phyloP scores from a whole-genome alignment of 1,140 invertebrate genomes.

The Heliconius himera region DNA sequence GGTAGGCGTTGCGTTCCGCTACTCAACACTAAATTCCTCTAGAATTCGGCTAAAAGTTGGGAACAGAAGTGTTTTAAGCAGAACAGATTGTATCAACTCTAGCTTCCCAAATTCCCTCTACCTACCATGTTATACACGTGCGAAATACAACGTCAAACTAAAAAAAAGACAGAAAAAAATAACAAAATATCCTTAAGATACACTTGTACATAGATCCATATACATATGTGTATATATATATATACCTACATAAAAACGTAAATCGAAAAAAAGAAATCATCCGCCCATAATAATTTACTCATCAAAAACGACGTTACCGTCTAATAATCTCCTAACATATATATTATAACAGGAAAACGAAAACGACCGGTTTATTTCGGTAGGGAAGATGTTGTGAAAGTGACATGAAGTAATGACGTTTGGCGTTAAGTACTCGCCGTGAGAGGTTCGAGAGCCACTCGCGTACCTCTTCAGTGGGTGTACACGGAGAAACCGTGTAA shows the following conservation, averaged over 20 bases:
- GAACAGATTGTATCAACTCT: too few relatives aligned
- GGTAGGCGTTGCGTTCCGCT: too few relatives aligned
- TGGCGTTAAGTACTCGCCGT: conserved; percentile 41
- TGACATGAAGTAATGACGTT: conserved; percentile 62
- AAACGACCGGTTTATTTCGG: conserved; percentile 35
- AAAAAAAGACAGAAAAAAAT: too few relatives aligned
- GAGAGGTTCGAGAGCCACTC: conserved; percentile 49
- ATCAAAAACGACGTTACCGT: conserved; percentile 1
- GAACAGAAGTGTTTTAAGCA: too few relatives aligned
- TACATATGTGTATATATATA: neutral
- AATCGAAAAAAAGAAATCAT: neutral
- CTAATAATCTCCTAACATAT: conserved; percentile 10
- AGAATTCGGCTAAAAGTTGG: too few relatives aligned
- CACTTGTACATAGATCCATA: neutral
- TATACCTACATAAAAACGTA: neutral
- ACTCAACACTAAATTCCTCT: too few relatives aligned
- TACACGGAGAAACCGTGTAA: conserved; percentile 36
- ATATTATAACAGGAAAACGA: conserved; percentile 15
- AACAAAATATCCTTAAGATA: neutral
- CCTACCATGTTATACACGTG: too few relatives aligned
- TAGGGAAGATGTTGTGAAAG: conserved; percentile 47
- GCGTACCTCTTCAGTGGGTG: conserved; percentile 40
- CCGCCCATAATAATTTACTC: neutral
- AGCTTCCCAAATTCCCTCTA: too few relatives aligned
- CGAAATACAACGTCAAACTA: too few relatives aligned